phyloP scores from a whole-genome alignment of 1,140 invertebrate genomes.

The Scaptomyza hsui region DNA sequence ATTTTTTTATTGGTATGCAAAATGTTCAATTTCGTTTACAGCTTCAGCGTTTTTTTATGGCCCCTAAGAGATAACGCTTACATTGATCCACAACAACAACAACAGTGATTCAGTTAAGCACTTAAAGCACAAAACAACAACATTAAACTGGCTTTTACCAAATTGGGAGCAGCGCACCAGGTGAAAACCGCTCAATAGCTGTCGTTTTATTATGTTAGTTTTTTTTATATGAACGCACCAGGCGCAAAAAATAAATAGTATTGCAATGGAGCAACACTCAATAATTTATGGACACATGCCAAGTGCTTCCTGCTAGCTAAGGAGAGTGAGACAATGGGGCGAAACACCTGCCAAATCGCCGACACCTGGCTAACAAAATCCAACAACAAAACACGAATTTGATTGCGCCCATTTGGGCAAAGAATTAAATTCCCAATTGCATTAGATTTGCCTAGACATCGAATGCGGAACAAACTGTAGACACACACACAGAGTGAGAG shows the following conservation, averaged over 20 bases:
- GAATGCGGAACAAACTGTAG: slow-evolving; percentile 42
- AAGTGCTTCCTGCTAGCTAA: slow-evolving; percentile 65
- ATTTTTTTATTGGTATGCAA: not conserved
- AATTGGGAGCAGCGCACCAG: slow-evolving; percentile 43
- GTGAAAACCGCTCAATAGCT: slow-evolving; percentile 70
- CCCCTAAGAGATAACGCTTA: not conserved
- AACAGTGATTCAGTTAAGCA: slow-evolving; percentile 23
- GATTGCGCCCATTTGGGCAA: slow-evolving; percentile 66
- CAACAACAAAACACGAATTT: slow-evolving; percentile 15
- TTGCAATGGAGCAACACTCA: slow-evolving; percentile 48
- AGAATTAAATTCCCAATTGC: slow-evolving; percentile 63
- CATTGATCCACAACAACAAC: slow-evolving; percentile 9
- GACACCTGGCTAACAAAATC: slow-evolving; percentile 51
- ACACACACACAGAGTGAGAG: slow-evolving; percentile 15
- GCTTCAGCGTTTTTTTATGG: not conserved
- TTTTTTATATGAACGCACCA: slow-evolving; percentile 12
- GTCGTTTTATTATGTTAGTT: slow-evolving; percentile 2
- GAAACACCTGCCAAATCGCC: slow-evolving; percentile 67
- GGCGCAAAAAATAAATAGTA: slow-evolving; percentile 7
- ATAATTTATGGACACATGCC: slow-evolving; percentile 68
- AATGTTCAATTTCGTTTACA: not conserved
- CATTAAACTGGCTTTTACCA: slow-evolving; percentile 60
- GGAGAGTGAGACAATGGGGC: slow-evolving; percentile 48
- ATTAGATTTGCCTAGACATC: slow-evolving; percentile 28
- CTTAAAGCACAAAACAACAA: slow-evolving; percentile 12